Conservation (phyloP, 2,797 vertebrate species). For the Dromococcyx pavoninus region DNA sequence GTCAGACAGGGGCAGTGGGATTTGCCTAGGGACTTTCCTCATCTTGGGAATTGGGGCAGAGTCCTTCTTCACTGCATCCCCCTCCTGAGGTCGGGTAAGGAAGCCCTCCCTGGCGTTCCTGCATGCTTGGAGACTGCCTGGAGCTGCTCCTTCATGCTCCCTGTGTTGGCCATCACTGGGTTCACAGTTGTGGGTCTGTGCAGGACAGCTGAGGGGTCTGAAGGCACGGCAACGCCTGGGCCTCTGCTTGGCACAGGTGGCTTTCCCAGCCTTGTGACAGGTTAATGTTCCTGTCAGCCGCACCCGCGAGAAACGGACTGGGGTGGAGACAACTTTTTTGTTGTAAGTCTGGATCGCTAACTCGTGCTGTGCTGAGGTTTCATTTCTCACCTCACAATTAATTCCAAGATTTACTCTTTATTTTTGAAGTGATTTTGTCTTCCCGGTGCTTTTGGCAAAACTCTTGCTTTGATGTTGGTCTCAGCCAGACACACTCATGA, state of each 20-base stretch:
- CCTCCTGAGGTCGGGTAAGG: background rate
- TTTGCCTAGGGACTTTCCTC: background rate
- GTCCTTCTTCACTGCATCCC: background rate
- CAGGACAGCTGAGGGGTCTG: background rate
- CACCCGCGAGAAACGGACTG: background rate
- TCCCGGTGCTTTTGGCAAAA: constrained; percentile 16
- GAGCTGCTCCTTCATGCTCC: background rate
- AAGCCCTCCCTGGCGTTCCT: background rate
- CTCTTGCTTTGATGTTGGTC: constrained; percentile 10
- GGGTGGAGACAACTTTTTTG: background rate
- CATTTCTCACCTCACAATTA: constrained; percentile 34
- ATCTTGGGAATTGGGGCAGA: background rate
- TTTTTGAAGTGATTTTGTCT: constrained; percentile 13
- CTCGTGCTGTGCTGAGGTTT: background rate
- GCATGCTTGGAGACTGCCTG: background rate
- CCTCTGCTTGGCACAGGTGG: background rate
- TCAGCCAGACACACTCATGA: background rate
- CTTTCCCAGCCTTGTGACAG: background rate
- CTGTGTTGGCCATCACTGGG: background rate
- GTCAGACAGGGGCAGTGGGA: background rate
- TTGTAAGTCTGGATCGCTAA: background rate
- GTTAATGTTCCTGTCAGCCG: background rate
- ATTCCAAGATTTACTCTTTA: constrained; percentile 19
- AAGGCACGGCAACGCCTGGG: fast-evolving
- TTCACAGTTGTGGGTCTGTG: background rate